These are phyloP conservation scores for Stomorhina lunata DNA, from an alignment of 2,888 invertebrate genomes.

Conservation along the genomic window DNA sequence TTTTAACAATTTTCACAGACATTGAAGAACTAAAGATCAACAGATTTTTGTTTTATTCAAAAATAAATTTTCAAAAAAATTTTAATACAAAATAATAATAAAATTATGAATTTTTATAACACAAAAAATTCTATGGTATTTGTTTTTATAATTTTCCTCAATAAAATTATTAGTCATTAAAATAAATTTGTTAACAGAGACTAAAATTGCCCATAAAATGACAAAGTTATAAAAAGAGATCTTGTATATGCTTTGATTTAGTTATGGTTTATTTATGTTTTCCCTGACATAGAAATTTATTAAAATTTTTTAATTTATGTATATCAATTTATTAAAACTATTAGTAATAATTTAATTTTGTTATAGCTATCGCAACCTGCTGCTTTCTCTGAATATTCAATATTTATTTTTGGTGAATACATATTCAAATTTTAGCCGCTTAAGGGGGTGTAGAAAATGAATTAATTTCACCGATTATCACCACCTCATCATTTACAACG, in stretches of 20 bases:
- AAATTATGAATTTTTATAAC: no score
- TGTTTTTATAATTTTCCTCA: constrained; percentile 4
- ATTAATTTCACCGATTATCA: constrained; percentile 27
- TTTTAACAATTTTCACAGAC: constrained; percentile 19
- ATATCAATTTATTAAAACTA: neutral
- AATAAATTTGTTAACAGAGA: neutral
- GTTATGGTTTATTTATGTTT: neutral
- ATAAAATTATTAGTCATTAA: neutral
- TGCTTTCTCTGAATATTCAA: neutral
- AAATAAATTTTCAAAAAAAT: no score
- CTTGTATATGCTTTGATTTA: neutral
- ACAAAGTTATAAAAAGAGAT: neutral
- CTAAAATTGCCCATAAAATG: neutral
- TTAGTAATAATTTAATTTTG: neutral
- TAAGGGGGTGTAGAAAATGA: neutral
- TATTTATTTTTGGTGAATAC: neutral
- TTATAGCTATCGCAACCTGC: neutral
- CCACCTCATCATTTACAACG: constrained; percentile 10
- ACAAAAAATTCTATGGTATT: constrained; percentile 29
- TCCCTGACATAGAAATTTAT: neutral
- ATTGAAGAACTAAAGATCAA: neutral
- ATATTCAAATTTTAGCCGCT: neutral
- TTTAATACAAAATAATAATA: no score
- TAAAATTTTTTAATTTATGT: neutral
- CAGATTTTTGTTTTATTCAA: neutral